Percentiles rank a stretch among this genome's conserved stretches.
These are phyloP conservation scores for Ischnus inquisitorius DNA, from an alignment of 2,888 invertebrate genomes.

Conservation along the genomic window DNA sequence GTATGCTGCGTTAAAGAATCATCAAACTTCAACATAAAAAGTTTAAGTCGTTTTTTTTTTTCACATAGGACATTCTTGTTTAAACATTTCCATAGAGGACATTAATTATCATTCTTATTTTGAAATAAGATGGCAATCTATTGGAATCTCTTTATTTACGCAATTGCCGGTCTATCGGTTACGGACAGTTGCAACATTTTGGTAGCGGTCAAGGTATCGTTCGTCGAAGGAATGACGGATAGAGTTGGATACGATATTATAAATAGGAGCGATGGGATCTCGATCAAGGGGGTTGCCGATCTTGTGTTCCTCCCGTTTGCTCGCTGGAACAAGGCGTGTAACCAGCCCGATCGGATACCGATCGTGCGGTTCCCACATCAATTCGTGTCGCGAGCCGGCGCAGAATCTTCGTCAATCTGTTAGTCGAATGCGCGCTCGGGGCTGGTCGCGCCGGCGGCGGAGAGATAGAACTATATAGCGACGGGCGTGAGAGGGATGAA, in stretches of 20 bases:
- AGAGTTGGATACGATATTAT: slow-evolving; percentile 39
- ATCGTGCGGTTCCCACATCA: slow-evolving; percentile 76
- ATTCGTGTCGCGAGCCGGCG: slow-evolving; percentile 69
- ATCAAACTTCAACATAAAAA: no score
- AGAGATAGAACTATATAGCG: slow-evolving; percentile 52
- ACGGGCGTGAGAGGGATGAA: slow-evolving; percentile 17
- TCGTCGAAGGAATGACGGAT: slow-evolving; percentile 34
- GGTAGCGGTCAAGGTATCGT: background rate
- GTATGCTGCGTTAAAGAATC: background rate
- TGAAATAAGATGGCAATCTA: no score
- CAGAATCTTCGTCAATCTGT: slow-evolving; percentile 73
- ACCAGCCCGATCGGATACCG: slow-evolving; percentile 46
- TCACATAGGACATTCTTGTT: no score
- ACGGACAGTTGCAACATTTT: background rate
- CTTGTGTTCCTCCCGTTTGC: background rate
- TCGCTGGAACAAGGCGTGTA: slow-evolving; percentile 6
- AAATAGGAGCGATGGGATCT: slow-evolving; percentile 56
- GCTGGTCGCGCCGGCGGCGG: slow-evolving; percentile 19
- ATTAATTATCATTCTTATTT: no score
- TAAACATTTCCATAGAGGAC: no score
- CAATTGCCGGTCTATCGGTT: background rate
- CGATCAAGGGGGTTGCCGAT: slow-evolving; percentile 30
- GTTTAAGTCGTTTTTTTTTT: no score
- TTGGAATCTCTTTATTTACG: background rate
- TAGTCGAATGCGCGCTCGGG: slow-evolving; percentile 31